Conservation (phyloP, 2,888 invertebrate genomes). For the Chrysina gloriosa region DNA sequence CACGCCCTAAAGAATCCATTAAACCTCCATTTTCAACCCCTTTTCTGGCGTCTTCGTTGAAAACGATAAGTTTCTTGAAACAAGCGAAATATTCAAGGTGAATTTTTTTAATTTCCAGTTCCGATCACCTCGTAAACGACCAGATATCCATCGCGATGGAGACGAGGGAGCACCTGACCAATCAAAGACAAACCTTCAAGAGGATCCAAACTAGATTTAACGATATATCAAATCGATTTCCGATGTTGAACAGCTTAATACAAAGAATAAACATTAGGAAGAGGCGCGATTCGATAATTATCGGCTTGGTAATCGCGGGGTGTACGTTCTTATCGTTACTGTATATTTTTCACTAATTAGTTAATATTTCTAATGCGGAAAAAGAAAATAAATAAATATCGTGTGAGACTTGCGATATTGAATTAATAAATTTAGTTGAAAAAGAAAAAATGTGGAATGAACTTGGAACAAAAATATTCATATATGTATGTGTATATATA, state of each 20-base stretch:
- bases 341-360: constrained; percentile 80
- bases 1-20: no score
- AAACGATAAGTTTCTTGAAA: no score
- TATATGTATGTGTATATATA: no score
- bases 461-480: no score
- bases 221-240: constrained; percentile 89
- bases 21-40: no score
- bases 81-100: constrained; percentile 31
- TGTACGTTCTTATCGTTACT: constrained; percentile 89
- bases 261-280: constrained; percentile 95
- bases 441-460: no score
- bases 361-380: background rate
- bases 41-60: no score
- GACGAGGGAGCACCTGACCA: constrained; percentile 91
- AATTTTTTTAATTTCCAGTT: constrained; percentile 70
- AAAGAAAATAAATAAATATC: constrained; percentile 1
- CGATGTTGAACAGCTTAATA: constrained; percentile 85
- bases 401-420: background rate
- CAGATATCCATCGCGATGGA: constrained; percentile 98
- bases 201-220: constrained; percentile 93
- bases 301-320: constrained; percentile 87
- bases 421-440: background rate
- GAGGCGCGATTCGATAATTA: constrained; percentile 91
- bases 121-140: constrained; percentile 92
- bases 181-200: constrained; percentile 90